Percentiles rank a stretch among this genome's conserved stretches.
phyloP scores from a whole-genome alignment of 2,888 invertebrate genomes.

The Limulus polyphemus region DNA sequence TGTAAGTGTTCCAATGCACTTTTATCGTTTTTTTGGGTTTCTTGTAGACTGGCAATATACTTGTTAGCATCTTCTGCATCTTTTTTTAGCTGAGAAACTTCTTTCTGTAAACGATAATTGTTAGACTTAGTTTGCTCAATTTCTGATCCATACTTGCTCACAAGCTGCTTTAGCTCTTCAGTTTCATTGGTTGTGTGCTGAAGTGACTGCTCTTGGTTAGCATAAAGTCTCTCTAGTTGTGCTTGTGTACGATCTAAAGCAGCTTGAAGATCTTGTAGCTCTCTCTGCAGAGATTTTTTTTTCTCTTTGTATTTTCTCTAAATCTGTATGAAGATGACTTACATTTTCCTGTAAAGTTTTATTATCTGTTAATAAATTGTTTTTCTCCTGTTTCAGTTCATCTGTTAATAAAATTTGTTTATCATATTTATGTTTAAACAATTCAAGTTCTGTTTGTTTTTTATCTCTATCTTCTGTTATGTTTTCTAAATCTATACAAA shows the following conservation, averaged over 20 bases:
- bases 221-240: constrained; percentile 13
- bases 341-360: constrained; percentile 42
- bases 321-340: constrained; percentile 26
- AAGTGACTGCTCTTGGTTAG: background rate
- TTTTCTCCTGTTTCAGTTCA: constrained; percentile 19
- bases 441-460: too few relatives aligned
- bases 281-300: constrained; percentile 14
- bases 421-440: constrained; percentile 13
- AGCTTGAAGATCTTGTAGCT: constrained; percentile 20
- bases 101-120: constrained; percentile 29
- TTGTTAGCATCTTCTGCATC: constrained; percentile 26
- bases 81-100: constrained; percentile 27
- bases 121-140: constrained; percentile 17
- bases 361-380: constrained; percentile 47
- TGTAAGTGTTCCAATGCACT: constrained; percentile 11
- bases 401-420: constrained; percentile 18
- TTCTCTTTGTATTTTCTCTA: constrained; percentile 22
- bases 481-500: background rate
- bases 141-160: constrained; percentile 1
- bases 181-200: constrained; percentile 8
- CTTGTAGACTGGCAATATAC: constrained; percentile 13
- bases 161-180: too few relatives aligned
- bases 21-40: constrained; percentile 14
- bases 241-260: constrained; percentile 24
- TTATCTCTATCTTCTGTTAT: constrained; percentile 8